Evolutionary conservation across 2,113 vertebrate species (phyloP), one percentile per base, ranked within the genome.

Genomic region (Carassius auratus): DNA sequence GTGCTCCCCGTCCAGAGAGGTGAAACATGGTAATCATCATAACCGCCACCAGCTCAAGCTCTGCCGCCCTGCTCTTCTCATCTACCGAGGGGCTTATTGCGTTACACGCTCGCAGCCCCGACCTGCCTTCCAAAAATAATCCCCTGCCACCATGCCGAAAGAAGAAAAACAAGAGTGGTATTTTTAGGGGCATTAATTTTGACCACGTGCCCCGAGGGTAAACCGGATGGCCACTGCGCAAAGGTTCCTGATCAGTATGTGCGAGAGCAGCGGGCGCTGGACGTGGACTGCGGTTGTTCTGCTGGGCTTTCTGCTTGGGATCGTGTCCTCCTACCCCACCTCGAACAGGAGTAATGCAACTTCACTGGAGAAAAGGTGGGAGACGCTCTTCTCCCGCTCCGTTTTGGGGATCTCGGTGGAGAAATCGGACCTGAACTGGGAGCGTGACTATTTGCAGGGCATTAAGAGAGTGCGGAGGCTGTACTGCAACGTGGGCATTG

Each of bases 171-270:
- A 97, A 98, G 96, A 95, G 96, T 84, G 96, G 95, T 98, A 98
- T 98, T 99, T 98, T 98, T 98, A 98, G 97, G 96, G 95, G 94
- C 96, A 96, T 97, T 96, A 96, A 96, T 96, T 97, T 95, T 93
- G 94, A 98, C 96, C 98, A 99, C 97, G 95, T 99, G 97, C 96
- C 95, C 95, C 92, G 94, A 94, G 96, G 96, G 96, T 96, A 96
- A 96, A 96, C 95, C 93, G 96, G 96, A 97, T 96, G 96, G 95
- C 95, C 95, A 95, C 92, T 89, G 95, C 95, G 96, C 96, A 95
- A 93, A 97, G 94, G 94, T 94, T 94, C 92, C 94, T 96, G 96
- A 95, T 96, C 97, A 97, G 95, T 97, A 99, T 99, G 98, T 96
- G 94, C 95, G 93, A 96, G 94, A 94, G 94, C 94, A 93, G 92